Evolutionary conservation across 2,888 invertebrate species (phyloP), one percentile per base, ranked within the genome.

Genomic region (Morpho achilles): DNA sequence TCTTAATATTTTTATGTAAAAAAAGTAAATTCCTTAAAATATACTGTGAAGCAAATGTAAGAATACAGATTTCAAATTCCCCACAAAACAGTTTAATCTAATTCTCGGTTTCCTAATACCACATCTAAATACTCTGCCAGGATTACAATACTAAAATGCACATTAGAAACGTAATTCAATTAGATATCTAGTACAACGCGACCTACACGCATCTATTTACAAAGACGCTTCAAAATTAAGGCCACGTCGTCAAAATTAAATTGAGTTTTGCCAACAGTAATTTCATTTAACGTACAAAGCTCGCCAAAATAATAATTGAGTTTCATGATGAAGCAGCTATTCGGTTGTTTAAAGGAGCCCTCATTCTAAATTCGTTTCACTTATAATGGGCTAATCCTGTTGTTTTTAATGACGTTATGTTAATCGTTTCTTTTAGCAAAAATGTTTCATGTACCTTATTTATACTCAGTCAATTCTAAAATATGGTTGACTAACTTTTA

Each of bases 241-340:
- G 72, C 72, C 68, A 69, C 75, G 77, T 75, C 77, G 79, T 77
- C 78, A 79, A 82, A 83, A 83, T 83, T 79, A 78, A 86, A 85
- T 85, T 82, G 80, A 83, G 79, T 83, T 87, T 77, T 74, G 76
- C 76, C 73, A 77, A 77, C 78, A 76, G 80, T 81, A 79, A 84
- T 84, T 83, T 72, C 69, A 65, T 69, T 69, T 74, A 72, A 73
- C 72, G 72, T 75, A 77, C 74, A 72, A 71, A 69, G 73, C 74
- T 73, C 74, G 79, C 79, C 80, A 77, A 83, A 81, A 83, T 80
- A 82, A 83, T 85, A 83, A 87, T 85, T 80, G 79, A 78, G 75
- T 80, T 82, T 67, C 67, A 63, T 66, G 63, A 69, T 67, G 60
- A 64, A 65, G 59, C 63, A 65, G 66, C 65, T 65, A 64, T 66